These are phyloP conservation scores for Mycteria americana DNA, from an alignment of 2,797 vertebrate genomes.

Conservation along the genomic window DNA sequence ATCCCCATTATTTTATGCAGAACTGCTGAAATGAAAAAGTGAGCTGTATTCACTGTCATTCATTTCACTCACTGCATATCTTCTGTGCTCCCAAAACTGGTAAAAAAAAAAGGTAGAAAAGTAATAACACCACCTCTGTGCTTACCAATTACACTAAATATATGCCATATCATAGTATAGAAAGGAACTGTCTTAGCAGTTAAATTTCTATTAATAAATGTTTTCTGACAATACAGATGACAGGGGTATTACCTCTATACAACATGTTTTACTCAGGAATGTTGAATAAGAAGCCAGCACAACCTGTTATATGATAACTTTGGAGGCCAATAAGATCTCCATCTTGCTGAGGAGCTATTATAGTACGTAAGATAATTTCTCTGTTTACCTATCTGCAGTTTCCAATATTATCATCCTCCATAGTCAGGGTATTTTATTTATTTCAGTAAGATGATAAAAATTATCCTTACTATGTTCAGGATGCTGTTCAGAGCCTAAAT, in stretches of 20 bases:
- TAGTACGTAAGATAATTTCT: not conserved
- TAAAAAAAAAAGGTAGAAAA: not conserved
- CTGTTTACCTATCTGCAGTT: not conserved
- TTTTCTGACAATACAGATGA: not conserved
- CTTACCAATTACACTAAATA: not conserved
- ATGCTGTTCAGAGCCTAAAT: not conserved
- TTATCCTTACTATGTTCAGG: not conserved
- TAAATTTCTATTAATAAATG: not conserved
- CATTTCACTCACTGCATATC: not conserved
- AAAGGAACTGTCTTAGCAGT: not conserved
- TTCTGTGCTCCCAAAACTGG: not conserved
- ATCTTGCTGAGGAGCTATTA: not conserved
- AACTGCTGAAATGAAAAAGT: not conserved
- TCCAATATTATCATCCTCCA: not conserved
- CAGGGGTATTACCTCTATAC: not conserved
- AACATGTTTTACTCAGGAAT: not conserved
- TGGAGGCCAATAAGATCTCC: not conserved
- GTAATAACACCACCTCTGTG: not conserved
- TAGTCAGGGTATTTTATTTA: not conserved
- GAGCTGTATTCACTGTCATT: not conserved
- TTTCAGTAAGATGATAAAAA: not conserved
- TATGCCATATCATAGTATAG: not conserved
- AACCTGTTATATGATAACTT: not conserved
- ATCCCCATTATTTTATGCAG: not conserved
- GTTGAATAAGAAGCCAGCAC: not conserved